Conservation (phyloP, 2,113 vertebrate species). For the Vireo altiloquus region DNA sequence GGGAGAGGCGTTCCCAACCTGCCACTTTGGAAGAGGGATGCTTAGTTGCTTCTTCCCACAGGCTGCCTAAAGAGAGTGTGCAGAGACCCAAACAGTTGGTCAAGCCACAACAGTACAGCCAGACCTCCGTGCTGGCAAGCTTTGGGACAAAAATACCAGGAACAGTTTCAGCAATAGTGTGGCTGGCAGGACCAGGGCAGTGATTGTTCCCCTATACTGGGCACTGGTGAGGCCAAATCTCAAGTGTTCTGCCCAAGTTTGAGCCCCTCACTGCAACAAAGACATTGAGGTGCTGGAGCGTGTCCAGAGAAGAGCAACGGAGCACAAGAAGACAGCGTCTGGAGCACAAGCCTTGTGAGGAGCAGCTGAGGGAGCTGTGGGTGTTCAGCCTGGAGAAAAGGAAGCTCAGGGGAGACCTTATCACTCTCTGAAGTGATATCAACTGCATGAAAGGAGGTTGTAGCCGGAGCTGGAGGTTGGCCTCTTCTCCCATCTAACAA, state of each 20-base stretch:
- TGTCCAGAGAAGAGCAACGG: not conserved
- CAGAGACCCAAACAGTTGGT: not conserved
- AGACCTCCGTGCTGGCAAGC: not conserved
- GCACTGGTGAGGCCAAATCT: not conserved
- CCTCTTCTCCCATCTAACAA: not conserved
- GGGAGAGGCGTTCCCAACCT: not conserved
- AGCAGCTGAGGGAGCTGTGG: not conserved
- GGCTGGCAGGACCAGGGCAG: not conserved
- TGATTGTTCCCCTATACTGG: rapidly evolving
- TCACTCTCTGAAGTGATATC: rapidly evolving
- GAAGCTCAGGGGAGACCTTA: not conserved
- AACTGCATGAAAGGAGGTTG: not conserved
- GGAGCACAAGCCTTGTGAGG: not conserved
- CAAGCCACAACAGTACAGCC: not conserved
- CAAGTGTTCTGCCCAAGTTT: not conserved
- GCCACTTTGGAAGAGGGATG: not conserved
- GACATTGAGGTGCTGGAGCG: rapidly evolving
- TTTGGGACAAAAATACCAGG: not conserved
- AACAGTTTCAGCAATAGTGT: rapidly evolving
- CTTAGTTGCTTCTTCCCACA: not conserved
- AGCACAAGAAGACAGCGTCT: not conserved
- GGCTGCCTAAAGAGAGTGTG: not conserved
- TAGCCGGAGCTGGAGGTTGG: not conserved
- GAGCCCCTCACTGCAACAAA: not conserved
- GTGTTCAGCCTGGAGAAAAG: not conserved